A percentile compares a stretch with the other conserved stretches of the same genome.
Evolutionary conservation across 2,888 invertebrate species (phyloP).

Genomic region (Synanthedon tipuliformis): DNA sequence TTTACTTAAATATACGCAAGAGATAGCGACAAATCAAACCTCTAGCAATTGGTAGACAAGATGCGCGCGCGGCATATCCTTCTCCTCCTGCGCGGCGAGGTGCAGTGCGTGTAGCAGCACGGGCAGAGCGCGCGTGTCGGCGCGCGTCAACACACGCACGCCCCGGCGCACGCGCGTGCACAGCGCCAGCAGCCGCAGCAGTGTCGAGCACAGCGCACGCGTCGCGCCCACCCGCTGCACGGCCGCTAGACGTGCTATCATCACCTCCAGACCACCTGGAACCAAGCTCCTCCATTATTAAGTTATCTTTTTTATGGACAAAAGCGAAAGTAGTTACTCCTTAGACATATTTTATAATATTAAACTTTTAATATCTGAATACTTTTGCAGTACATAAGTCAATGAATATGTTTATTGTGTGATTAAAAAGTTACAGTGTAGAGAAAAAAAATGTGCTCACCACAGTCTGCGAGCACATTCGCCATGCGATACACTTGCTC

Average conservation of each 20-base stretch:
- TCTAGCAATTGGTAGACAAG: constrained; percentile 92
- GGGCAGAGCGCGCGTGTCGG: constrained; percentile 85
- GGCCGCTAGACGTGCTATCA: constrained; percentile 86
- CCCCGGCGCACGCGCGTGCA: constrained; percentile 92
- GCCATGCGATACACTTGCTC: constrained; percentile 86
- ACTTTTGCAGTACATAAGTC: not conserved
- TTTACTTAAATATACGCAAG: not conserved
- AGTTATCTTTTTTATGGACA: no score
- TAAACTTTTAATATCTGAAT: not conserved
- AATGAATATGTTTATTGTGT: not conserved
- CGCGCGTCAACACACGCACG: constrained; percentile 88
- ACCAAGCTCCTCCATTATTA: no score
- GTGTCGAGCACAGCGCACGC: constrained; percentile 86
- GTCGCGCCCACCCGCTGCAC: constrained; percentile 89
- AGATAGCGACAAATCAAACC: constrained; percentile 35
- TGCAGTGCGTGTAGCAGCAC: constrained; percentile 88
- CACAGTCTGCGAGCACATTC: constrained; percentile 60
- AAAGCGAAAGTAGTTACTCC: no score
- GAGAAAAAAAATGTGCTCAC: constrained; percentile 19
- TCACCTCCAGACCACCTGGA: constrained; percentile 75
- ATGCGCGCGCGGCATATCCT: constrained; percentile 76
- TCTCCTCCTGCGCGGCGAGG: constrained; percentile 70
- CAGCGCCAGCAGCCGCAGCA: constrained; percentile 88
- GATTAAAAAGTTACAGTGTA: not conserved
- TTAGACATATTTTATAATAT: no score